Evolutionary conservation across 2,888 invertebrate species (phyloP).

Genomic region (Metacarcinus magister): DNA sequence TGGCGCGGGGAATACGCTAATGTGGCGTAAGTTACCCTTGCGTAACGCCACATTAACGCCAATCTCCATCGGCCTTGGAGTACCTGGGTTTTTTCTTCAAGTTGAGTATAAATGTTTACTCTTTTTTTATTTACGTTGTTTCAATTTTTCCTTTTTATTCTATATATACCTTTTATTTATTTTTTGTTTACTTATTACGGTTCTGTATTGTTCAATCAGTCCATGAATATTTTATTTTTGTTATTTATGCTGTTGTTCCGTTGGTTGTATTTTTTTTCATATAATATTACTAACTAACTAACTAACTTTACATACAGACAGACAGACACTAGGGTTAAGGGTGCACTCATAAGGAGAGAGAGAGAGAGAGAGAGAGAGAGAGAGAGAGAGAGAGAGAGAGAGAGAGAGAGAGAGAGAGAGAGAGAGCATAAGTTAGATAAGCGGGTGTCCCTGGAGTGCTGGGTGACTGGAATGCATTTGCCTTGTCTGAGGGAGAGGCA

Average conservation of each 20-base stretch:
- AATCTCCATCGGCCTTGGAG: not conserved
- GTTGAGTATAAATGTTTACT: not conserved
- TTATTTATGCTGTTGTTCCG: not conserved
- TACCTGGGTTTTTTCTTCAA: not conserved
- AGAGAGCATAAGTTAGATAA: slow-evolving; percentile 11
- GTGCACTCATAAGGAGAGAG: not conserved
- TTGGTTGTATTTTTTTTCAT: not conserved
- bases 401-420: slow-evolving; percentile 26
- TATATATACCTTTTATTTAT: no score
- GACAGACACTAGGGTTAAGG: no score
- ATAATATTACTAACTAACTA: not conserved
- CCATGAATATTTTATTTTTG: no score
- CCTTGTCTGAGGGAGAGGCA: not conserved
- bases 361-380: no score
- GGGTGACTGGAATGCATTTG: not conserved
- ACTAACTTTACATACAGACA: not conserved
- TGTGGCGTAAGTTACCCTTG: slow-evolving; percentile 36
- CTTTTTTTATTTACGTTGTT: no score
- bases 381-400: not conserved
- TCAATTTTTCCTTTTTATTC: no score
- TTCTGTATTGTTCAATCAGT: no score
- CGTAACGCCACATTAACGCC: not conserved
- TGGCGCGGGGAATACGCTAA: not conserved
- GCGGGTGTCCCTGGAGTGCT: not conserved
- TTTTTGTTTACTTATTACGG: no score